These are phyloP conservation scores for Sinohyriopsis cumingii DNA, from an alignment of 2,888 invertebrate genomes.

Conservation along the genomic window DNA sequence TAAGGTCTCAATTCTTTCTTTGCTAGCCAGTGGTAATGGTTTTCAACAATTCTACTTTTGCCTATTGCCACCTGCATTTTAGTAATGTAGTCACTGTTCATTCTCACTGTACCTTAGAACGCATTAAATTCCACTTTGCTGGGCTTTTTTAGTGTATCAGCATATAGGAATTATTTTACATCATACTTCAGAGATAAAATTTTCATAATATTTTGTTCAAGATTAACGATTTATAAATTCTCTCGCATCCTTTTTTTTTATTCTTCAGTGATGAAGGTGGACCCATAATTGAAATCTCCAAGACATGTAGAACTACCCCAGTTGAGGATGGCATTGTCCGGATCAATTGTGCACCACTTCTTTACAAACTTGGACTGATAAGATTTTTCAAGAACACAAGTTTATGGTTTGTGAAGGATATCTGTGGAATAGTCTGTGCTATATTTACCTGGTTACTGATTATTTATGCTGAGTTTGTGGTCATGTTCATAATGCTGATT, in stretches of 20 bases:
- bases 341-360: slow-evolving; percentile 63
- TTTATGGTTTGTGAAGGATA: slow-evolving; percentile 84
- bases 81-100: too few relatives aligned
- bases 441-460: slow-evolving; percentile 86
- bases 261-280: slow-evolving; percentile 15
- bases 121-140: slow-evolving; percentile 9
- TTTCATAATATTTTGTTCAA: too few relatives aligned
- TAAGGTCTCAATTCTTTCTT: too few relatives aligned
- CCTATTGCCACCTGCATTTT: too few relatives aligned
- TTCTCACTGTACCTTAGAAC: too few relatives aligned
- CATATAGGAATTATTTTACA: slow-evolving; percentile 25
- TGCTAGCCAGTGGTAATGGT: too few relatives aligned
- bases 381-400: slow-evolving; percentile 32
- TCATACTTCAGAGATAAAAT: slow-evolving; percentile 19
- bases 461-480: slow-evolving; percentile 90
- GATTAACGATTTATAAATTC: neutral
- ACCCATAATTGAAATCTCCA: slow-evolving; percentile 18
- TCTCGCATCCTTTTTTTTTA: neutral
- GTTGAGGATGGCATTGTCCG: slow-evolving; percentile 60
- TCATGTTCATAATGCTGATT: slow-evolving; percentile 85
- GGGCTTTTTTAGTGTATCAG: slow-evolving; percentile 2
- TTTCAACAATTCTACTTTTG: too few relatives aligned
- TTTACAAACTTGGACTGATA: slow-evolving; percentile 53
- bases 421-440: slow-evolving; percentile 89
- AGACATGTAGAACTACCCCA: slow-evolving; percentile 13